Percentiles rank a stretch among this genome's conserved stretches.
phyloP scores from a whole-genome alignment of 1,140 invertebrate species.

The Trichogramma pretiosum region DNA sequence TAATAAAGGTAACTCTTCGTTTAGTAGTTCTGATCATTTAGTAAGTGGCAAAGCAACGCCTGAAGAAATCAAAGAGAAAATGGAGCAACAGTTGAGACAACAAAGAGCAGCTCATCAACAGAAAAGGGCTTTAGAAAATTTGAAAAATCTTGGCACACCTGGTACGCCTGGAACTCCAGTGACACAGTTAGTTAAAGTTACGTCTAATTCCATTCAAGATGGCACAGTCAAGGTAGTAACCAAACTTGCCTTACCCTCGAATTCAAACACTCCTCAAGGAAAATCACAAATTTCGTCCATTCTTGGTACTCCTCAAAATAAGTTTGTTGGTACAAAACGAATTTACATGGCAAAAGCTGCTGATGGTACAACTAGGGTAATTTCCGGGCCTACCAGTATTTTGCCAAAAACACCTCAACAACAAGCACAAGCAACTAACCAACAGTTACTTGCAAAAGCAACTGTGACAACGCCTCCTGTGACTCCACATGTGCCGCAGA shows the following conservation, averaged over 20 bases:
- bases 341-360: constrained; percentile 75
- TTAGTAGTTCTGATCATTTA: constrained; percentile 32
- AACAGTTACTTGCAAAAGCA: constrained; percentile 42
- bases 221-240: constrained; percentile 54
- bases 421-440: constrained; percentile 31
- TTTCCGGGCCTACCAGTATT: constrained; percentile 52
- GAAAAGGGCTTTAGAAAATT: constrained; percentile 60
- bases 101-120: constrained; percentile 81
- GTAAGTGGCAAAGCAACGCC: constrained; percentile 54
- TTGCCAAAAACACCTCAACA: constrained; percentile 42
- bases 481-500: constrained; percentile 49
- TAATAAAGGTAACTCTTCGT: constrained; percentile 25
- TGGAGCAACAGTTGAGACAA: constrained; percentile 79
- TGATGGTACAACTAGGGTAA: constrained; percentile 67
- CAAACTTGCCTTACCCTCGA: constrained; percentile 52
- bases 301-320: constrained; percentile 55
- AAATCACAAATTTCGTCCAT: constrained; percentile 63
- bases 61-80: constrained; percentile 81
- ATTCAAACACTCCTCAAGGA: constrained; percentile 46
- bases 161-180: constrained; percentile 27
- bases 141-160: constrained; percentile 45
- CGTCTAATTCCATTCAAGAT: constrained; percentile 48
- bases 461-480: constrained; percentile 12
- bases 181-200: constrained; percentile 50
- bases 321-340: constrained; percentile 59